Base-by-base conservation (phyloP, 2,888 invertebrate species). In the Cheilosia impressa region DNA sequence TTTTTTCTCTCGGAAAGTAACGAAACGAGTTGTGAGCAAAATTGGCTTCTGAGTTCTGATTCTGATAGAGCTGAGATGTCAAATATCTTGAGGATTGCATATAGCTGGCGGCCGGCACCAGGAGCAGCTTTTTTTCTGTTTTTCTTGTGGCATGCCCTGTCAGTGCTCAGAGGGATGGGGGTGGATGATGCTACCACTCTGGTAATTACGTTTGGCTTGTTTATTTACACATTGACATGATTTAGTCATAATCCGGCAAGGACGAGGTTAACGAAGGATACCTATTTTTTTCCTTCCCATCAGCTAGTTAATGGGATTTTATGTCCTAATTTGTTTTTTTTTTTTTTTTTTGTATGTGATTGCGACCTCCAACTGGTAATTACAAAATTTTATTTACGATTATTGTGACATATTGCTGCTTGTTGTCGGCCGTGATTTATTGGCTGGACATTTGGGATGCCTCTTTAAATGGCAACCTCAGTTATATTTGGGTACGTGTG, bases 151-250 rank as follows among this genome's bases (percentile, higher is more conserved):
- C 6, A 41, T 22, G n/a, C 31, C 50, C 47, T 72, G 66, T n/a
- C 57, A 58, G 43, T 57, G 62, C 41, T 34, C 38, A 73, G 71
- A 62, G 62, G 76, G 76, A 57, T 71, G 76, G 60, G 76, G 76
- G 50, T 71, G 76, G 60, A 34, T 58, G 57, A 53, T 63, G 58
- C 45, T 47, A 45, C 45, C 45, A 17, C 68, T 65, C 27, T 83
- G 72, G 72, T 81, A 85, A 85, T 85, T 85, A 85, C 81, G 75
- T 65, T 80, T 80, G 60, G 63, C 76, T 69, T 71, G 81, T 72
- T 85, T 85, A 81, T 76, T 76, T 85, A 77, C 81, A 77, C 71
- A 72, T 85, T 65, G 71, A 62, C 80, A 85, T 85, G 81, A 81
- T 85, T 81, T 85, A 85, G 85, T 81, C 81, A 81, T 81, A 81